Evolutionary conservation across 2,888 invertebrate genomes (phyloP).

Genomic region (Dasypogon diadema): DNA sequence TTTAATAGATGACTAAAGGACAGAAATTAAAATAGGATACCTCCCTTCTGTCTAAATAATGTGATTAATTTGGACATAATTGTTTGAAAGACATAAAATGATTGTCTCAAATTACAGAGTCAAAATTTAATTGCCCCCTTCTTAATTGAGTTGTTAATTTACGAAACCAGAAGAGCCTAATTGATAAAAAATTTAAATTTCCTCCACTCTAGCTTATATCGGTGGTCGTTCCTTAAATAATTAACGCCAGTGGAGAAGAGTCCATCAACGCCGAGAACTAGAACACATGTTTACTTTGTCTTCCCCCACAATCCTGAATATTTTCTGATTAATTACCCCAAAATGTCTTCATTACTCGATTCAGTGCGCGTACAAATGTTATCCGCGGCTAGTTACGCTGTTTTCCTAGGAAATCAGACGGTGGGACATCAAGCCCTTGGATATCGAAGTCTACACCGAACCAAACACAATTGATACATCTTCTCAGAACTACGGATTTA

Average conservation of each 20-base stretch:
- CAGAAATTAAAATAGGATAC: neutral
- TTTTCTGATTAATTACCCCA: conserved; percentile 46
- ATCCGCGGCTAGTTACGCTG: neutral
- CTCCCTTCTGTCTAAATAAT: neutral
- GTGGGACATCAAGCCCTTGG: neutral
- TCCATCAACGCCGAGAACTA: conserved; percentile 25
- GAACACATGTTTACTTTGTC: conserved; percentile 1
- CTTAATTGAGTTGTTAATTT: conserved; percentile 34
- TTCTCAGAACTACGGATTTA: conserved; percentile 49
- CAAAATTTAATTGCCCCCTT: conserved; percentile 6
- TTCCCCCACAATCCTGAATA: conserved; percentile 6
- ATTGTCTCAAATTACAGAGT: conserved; percentile 20
- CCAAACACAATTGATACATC: conserved; percentile 45
- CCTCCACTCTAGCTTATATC: neutral
- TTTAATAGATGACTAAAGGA: no score
- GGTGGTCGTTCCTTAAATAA: conserved; percentile 22
- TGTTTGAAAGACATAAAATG: neutral
- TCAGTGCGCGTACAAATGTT: conserved; percentile 9
- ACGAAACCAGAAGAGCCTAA: neutral
- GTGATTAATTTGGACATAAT: conserved; percentile 1
- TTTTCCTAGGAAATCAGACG: conserved; percentile 12
- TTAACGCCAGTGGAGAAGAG: conserved; percentile 27
- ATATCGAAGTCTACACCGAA: neutral
- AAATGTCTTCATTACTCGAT: conserved; percentile 31
- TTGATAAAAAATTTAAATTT: conserved; percentile 42